These are phyloP conservation scores for Percopsis omiscomaycus DNA, from an alignment of 2,797 vertebrate species.

Conservation along the genomic window DNA sequence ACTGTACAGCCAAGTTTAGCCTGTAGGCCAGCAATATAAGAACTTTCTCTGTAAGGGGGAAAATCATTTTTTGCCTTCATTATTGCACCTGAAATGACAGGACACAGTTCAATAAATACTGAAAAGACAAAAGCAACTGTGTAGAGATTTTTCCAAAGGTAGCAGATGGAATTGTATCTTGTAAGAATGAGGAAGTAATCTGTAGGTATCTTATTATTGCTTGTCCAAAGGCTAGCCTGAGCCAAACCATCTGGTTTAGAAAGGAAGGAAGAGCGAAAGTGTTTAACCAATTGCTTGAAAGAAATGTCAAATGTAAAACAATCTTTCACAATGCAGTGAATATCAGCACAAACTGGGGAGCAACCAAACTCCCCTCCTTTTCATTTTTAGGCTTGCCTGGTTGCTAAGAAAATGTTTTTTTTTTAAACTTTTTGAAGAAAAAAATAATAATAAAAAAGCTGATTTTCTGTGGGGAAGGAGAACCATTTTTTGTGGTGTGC, in stretches of 20 bases:
- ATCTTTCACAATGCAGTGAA: slow-evolving; percentile 31
- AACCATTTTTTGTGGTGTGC: slow-evolving; percentile 47
- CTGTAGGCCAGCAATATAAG: slow-evolving; percentile 37
- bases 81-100: not conserved
- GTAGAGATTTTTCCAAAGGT: not conserved
- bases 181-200: not conserved
- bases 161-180: not conserved
- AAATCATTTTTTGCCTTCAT: slow-evolving; percentile 6
- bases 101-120: not conserved
- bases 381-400: slow-evolving; percentile 45
- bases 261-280: not conserved
- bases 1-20: slow-evolving; percentile 35
- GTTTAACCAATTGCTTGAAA: slow-evolving; percentile 12
- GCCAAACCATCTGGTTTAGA: not conserved
- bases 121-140: slow-evolving; percentile 5
- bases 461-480: slow-evolving; percentile 22
- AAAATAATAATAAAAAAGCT: slow-evolving; percentile 29
- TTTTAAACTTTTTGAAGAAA: slow-evolving; percentile 54
- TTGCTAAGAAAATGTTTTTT: slow-evolving; percentile 26
- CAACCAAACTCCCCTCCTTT: slow-evolving; percentile 18
- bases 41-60: not conserved
- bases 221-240: slow-evolving; percentile 22
- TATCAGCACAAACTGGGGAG: slow-evolving; percentile 65
- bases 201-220: slow-evolving; percentile 8
- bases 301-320: slow-evolving; percentile 30